Base-by-base conservation (phyloP, 2,888 invertebrate genomes). In the Eudasyphora cyanicolor region DNA sequence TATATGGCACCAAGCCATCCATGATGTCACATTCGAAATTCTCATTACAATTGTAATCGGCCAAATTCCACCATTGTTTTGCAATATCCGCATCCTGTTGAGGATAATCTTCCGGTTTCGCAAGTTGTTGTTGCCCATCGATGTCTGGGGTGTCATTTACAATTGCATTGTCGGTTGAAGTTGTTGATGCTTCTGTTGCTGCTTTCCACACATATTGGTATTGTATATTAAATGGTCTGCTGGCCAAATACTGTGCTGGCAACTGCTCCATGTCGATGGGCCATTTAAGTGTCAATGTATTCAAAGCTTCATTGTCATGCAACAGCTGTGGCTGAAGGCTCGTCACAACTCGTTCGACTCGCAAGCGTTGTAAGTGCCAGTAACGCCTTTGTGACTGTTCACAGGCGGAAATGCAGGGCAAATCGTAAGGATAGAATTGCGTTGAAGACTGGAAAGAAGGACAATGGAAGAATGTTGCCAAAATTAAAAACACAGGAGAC, bases 1-100 rank as follows among this genome's bases (percentile, higher is more conserved):
- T 96, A 90, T 97, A 98, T 0, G 98, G 98, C 86, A 96, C 95
- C 69, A 98, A 93, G 86, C 96, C 95, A 86, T 96, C 95, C 8
- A 98, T 95, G 29, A 94, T 89, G 60, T 90, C 94, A 87, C 96
- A 96, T 51, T 95, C 90, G 24, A 94, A 94, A 86, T 94, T 92
- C 87, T 94, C 93, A 76, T 90, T 88, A 90, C 96, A 97, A 38
- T 89, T 88, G 69, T 90, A 91, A 78, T 89, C 89, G 2, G 89
- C 89, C 76, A 91, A 85, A 90, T 96, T 97, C 89, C 96, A 96
- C 98, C 98, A 98, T 24, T 95, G 94, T 62, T 79, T 42, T 12
- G 42, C 67, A 38, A 67, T 67, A 42, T 67, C 67, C 67, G 7
- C 42, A 38, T 67, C 73, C 51, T 51, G 60, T 54, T 79, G 51